Percentiles rank a stretch among this genome's conserved stretches.
These are phyloP conservation scores for Nesogale talazaci DNA, from an alignment of 2,113 vertebrate genomes.

Conservation along the genomic window DNA sequence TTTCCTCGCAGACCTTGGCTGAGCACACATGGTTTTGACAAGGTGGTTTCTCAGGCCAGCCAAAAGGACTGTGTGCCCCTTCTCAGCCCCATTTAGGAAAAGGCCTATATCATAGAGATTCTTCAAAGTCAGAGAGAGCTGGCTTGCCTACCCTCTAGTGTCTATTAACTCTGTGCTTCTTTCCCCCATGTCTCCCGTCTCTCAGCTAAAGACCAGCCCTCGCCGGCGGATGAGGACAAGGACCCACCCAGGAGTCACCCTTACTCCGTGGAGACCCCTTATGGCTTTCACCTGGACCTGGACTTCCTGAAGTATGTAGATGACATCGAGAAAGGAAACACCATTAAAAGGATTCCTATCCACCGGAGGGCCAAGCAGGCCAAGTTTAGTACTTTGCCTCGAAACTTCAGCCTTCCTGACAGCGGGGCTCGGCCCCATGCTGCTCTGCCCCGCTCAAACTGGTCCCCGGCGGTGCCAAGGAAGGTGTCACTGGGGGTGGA, in stretches of 20 bases:
- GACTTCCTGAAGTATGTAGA: conserved; percentile 99
- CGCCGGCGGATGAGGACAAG: conserved; percentile 86
- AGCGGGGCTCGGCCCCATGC: conserved; percentile 83
- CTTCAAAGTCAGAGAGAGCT: conserved; percentile 44
- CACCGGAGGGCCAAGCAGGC: conserved; percentile 93
- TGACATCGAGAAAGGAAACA: conserved; percentile 99
- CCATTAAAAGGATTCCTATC: conserved; percentile 95
- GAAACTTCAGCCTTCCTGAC: conserved; percentile 97
- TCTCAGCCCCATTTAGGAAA: background rate
- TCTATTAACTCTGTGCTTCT: conserved; percentile 46
- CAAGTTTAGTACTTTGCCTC: conserved; percentile 96
- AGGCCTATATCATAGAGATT: background rate
- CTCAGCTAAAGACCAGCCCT: conserved; percentile 89
- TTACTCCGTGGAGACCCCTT: conserved; percentile 98
- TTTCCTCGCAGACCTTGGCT: conserved; percentile 30
- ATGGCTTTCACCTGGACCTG: conserved; percentile 97
- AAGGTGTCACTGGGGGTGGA: conserved; percentile 90
- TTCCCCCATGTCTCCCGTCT: conserved; percentile 24
- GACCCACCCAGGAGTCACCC: conserved; percentile 92
- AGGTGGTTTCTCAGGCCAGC: background rate
- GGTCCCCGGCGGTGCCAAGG: conserved; percentile 87
- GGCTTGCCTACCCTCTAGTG: no score
- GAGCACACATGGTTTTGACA: conserved; percentile 64
- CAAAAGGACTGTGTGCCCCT: background rate
- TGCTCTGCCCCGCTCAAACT: conserved; percentile 85